A percentile compares a stretch with the other conserved stretches of the same genome.
Conservation (phyloP, 2,113 vertebrate genomes). For the Menidia beryllina region DNA sequence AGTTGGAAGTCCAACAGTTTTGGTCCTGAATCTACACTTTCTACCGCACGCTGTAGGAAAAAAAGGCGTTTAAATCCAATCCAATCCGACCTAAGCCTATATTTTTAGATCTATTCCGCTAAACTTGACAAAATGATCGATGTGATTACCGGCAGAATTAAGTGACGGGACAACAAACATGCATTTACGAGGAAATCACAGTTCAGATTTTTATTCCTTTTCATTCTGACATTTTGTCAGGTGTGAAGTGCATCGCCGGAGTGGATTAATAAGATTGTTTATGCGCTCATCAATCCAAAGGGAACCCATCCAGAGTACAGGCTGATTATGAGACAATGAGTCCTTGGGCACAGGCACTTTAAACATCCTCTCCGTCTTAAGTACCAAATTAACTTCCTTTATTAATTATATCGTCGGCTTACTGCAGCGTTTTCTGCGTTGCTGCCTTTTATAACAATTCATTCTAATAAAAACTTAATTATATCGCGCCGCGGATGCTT, state of each 20-base stretch:
- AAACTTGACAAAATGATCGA: too few species aligned
- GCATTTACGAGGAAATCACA: background rate
- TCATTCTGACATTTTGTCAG: background rate
- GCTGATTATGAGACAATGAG: slow-evolving; percentile 15
- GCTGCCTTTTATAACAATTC: background rate
- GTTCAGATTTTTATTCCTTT: background rate
- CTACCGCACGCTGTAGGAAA: background rate
- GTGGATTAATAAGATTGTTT: slow-evolving; percentile 6
- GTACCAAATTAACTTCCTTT: slow-evolving; percentile 16
- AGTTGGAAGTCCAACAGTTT: background rate
- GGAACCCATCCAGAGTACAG: slow-evolving; percentile 11
- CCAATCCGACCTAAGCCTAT: background rate
- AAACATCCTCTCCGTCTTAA: slow-evolving; percentile 5
- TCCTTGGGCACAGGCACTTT: slow-evolving; percentile 23
- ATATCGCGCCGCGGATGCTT: too few species aligned
- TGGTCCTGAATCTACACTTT: background rate
- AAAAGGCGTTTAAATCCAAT: background rate
- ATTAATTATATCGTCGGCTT: slow-evolving; percentile 12
- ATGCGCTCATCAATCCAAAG: slow-evolving; percentile 11
- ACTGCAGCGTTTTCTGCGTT: background rate
- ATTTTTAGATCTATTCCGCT: background rate
- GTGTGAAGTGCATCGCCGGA: slow-evolving; percentile 1
- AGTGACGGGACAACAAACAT: too few species aligned
- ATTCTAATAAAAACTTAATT: background rate
- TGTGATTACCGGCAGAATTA: too few species aligned